Conservation (phyloP, 2,797 vertebrate species). For the Lacerta bilineata region DNA sequence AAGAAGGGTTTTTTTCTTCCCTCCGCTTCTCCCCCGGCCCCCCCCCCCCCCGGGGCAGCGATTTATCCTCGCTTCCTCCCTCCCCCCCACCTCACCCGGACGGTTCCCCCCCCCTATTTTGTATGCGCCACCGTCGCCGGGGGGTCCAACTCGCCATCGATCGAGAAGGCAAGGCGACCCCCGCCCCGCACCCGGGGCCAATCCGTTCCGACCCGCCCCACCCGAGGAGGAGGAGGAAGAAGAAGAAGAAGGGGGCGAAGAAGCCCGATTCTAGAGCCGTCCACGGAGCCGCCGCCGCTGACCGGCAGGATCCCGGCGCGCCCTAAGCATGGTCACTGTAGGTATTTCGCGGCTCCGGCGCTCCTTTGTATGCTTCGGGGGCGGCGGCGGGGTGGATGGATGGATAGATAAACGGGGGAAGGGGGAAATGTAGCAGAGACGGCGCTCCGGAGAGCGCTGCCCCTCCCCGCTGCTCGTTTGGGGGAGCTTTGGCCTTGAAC, state of each 20-base stretch:
- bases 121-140: constrained; percentile 22
- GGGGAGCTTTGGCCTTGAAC: constrained; percentile 10
- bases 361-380: background rate
- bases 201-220: constrained; percentile 37
- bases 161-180: constrained; percentile 18
- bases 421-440: background rate
- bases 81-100: background rate
- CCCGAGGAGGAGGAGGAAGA: constrained; percentile 24
- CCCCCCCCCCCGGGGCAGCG: background rate
- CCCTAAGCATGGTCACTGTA: constrained; percentile 81
- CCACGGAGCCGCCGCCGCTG: constrained; percentile 37
- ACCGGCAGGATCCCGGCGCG: constrained; percentile 75
- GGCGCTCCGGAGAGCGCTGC: background rate
- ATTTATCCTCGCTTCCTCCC: background rate
- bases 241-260: background rate
- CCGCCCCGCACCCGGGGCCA: constrained; percentile 15
- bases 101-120: constrained; percentile 5
- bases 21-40: background rate
- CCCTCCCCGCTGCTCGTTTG: too few species aligned
- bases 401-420: background rate
- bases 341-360: constrained; percentile 58
- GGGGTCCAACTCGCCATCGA: constrained; percentile 11
- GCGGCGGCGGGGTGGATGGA: background rate
- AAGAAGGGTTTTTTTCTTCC: background rate
- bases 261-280: constrained; percentile 22